These are phyloP conservation scores for Hydropsyche betteni DNA, from an alignment of 2,888 invertebrate genomes.

Conservation along the genomic window DNA sequence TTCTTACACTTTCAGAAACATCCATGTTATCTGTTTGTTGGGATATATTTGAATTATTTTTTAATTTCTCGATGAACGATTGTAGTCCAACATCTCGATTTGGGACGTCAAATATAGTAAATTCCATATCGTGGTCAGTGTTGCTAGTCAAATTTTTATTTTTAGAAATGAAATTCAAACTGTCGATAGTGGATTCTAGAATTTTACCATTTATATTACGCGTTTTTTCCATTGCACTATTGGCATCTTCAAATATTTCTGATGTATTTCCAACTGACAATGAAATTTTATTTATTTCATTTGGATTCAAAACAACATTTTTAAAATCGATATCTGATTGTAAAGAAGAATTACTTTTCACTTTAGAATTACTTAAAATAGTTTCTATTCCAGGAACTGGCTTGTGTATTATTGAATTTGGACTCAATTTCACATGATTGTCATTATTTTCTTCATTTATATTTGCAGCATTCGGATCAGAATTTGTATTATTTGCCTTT, in stretches of 20 bases:
- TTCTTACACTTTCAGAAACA: background rate
- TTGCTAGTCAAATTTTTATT: conserved; percentile 12
- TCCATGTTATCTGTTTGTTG: background rate
- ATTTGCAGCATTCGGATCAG: background rate
- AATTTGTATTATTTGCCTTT: background rate
- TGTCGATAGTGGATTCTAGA: background rate
- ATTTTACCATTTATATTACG: background rate
- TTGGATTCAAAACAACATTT: background rate
- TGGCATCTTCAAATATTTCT: background rate
- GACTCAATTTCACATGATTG: background rate
- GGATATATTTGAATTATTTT: background rate
- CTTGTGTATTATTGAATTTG: background rate
- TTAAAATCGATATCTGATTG: background rate
- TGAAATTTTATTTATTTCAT: background rate
- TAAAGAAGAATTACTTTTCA: background rate
- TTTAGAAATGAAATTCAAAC: no score
- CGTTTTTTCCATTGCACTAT: background rate
- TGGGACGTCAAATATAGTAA: conserved; percentile 7
- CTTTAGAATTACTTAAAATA: background rate
- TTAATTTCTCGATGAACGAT: background rate
- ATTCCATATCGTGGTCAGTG: conserved; percentile 27
- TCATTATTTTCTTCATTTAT: background rate
- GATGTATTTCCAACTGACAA: background rate
- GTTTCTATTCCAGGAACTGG: background rate
- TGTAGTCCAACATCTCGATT: background rate